These are phyloP conservation scores for Anoura caudifer DNA, from an alignment of 2,113 vertebrate species.

Conservation along the genomic window DNA sequence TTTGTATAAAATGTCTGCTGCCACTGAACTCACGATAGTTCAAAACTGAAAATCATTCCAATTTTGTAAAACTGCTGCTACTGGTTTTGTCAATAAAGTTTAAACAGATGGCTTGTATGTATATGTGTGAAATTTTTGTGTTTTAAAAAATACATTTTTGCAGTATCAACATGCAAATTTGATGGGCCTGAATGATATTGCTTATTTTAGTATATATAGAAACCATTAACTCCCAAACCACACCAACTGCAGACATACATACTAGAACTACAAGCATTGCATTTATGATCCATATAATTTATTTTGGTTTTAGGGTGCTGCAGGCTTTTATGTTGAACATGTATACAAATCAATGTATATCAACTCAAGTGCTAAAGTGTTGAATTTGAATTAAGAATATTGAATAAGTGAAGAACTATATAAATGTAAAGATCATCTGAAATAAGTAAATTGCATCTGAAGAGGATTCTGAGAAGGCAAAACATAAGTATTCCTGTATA, in stretches of 20 bases:
- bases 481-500: not conserved
- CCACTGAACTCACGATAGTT: constrained; percentile 48
- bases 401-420: not conserved
- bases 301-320: not conserved
- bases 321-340: not conserved
- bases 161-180: constrained; percentile 74
- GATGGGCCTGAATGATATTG: constrained; percentile 56
- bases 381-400: constrained; percentile 34
- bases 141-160: constrained; percentile 63
- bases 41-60: constrained; percentile 69
- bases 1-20: constrained; percentile 76
- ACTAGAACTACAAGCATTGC: not conserved
- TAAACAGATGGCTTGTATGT: constrained; percentile 79
- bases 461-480: not conserved
- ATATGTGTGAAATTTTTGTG: constrained; percentile 74
- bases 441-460: not conserved
- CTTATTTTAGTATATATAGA: constrained; percentile 61
- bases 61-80: constrained; percentile 75
- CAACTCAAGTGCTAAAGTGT: not conserved
- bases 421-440: not conserved
- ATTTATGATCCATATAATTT: constrained; percentile 8
- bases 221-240: constrained; percentile 31
- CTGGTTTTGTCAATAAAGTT: constrained; percentile 81
- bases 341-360: not conserved
- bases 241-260: constrained; percentile 10